Percentiles rank a stretch among this genome's conserved stretches.
Conservation (phyloP, 2,888 invertebrate genomes). For the Drosophila flavopinicola region DNA sequence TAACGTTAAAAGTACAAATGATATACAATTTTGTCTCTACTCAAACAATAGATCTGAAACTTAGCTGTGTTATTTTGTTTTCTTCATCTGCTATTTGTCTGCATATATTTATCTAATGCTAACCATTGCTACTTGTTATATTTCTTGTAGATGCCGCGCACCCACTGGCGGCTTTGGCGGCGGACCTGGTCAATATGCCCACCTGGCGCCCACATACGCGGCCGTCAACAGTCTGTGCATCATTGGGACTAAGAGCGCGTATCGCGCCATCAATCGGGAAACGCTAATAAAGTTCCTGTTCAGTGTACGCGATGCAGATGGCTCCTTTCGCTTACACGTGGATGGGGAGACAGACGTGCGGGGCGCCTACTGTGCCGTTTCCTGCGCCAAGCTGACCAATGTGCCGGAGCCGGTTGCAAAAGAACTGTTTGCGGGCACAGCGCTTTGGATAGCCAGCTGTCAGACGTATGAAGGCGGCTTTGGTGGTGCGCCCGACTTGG, state of each 20-base stretch:
- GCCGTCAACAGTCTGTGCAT: slow-evolving; percentile 96
- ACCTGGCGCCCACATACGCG: slow-evolving; percentile 98
- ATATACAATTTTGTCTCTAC: too few species aligned
- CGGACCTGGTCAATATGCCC: slow-evolving; percentile 96
- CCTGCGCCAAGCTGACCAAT: slow-evolving; percentile 91
- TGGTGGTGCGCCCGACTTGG: slow-evolving; percentile 96
- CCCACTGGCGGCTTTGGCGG: slow-evolving; percentile 94
- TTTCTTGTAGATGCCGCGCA: slow-evolving; percentile 75
- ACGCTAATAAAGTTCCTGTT: slow-evolving; percentile 90
- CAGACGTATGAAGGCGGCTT: slow-evolving; percentile 99
- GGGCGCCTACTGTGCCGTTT: slow-evolving; percentile 98
- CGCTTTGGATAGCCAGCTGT: slow-evolving; percentile 97
- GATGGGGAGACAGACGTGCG: slow-evolving; percentile 97
- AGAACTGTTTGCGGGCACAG: slow-evolving; percentile 92
- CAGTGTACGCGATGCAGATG: slow-evolving; percentile 91
- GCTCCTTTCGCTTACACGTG: slow-evolving; percentile 95
- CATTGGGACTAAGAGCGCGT: slow-evolving; percentile 94
- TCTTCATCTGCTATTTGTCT: too few species aligned
- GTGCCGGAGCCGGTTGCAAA: slow-evolving; percentile 90
- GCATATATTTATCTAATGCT: too few species aligned
- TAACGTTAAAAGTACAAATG: too few species aligned
- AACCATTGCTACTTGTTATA: too few species aligned
- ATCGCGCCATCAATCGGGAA: slow-evolving; percentile 91
- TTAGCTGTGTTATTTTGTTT: too few species aligned
- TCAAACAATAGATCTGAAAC: too few species aligned